Evolutionary conservation across 2,797 vertebrate species (phyloP).

Genomic region (Oreonectes daqikongensis): DNA sequence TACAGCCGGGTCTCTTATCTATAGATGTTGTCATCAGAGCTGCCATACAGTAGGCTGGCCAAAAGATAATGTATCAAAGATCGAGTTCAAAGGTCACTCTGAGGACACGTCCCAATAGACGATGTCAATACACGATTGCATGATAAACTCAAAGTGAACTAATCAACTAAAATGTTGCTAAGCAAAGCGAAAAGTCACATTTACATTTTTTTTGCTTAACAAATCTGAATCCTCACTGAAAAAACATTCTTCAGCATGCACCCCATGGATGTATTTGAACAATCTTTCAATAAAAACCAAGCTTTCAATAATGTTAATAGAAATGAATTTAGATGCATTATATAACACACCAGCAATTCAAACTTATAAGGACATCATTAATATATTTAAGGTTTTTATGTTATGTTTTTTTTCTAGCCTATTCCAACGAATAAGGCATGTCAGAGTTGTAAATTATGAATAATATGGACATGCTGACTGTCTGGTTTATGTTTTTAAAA

Average conservation of each 20-base stretch:
- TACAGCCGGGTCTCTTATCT: conserved; percentile 31
- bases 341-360: too few species aligned
- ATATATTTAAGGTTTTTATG: too few species aligned
- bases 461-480: too few species aligned
- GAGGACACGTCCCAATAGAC: background rate
- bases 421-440: too few species aligned
- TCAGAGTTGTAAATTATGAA: too few species aligned
- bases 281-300: too few species aligned
- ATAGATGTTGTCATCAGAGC: conserved; percentile 24
- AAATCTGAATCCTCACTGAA: background rate
- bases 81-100: conserved; percentile 27
- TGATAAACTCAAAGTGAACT: background rate
- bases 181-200: background rate
- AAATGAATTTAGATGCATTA: too few species aligned
- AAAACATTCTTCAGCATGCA: background rate
- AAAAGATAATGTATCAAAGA: conserved; percentile 28
- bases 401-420: too few species aligned
- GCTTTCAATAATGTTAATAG: too few species aligned
- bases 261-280: background rate
- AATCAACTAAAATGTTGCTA: background rate
- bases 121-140: background rate
- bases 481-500: too few species aligned
- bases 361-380: too few species aligned
- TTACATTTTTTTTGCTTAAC: conserved; percentile 1
- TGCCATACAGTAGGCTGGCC: background rate